phyloP scores from a whole-genome alignment of 1,140 invertebrate genomes.

The Caerostris darwini region DNA sequence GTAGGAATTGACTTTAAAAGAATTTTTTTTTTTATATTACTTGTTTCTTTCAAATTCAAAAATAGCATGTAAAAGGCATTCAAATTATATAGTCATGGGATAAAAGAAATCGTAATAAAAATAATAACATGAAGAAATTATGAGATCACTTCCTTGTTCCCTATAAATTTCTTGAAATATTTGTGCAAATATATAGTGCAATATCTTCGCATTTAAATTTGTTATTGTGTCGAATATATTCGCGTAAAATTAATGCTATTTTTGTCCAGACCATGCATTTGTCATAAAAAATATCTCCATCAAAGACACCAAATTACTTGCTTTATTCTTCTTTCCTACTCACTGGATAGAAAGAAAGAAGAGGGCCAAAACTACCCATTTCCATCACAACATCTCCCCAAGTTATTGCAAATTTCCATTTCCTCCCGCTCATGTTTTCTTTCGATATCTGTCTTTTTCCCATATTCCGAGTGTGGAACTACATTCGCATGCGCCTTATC shows the following conservation, averaged over 20 bases:
- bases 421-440: not conserved
- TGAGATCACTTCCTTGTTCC: too few species aligned
- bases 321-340: not conserved
- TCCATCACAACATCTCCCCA: not conserved
- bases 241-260: not conserved
- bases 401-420: slow-evolving; percentile 43
- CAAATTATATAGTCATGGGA: too few species aligned
- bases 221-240: too few species aligned
- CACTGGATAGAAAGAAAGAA: not conserved
- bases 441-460: not conserved
- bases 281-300: not conserved
- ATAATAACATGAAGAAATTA: too few species aligned
- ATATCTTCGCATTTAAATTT: too few species aligned
- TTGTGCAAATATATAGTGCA: too few species aligned
- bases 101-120: too few species aligned
- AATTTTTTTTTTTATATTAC: too few species aligned
- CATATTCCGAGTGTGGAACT: not conserved
- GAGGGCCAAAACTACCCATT: not conserved
- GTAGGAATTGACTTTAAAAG: too few species aligned
- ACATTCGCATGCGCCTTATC: not conserved
- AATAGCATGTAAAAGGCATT: too few species aligned
- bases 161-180: too few species aligned
- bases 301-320: not conserved
- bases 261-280: not conserved
- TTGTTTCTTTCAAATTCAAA: too few species aligned